These are phyloP conservation scores for Brenthis daphne DNA, from an alignment of 2,888 invertebrate genomes.

Conservation along the genomic window DNA sequence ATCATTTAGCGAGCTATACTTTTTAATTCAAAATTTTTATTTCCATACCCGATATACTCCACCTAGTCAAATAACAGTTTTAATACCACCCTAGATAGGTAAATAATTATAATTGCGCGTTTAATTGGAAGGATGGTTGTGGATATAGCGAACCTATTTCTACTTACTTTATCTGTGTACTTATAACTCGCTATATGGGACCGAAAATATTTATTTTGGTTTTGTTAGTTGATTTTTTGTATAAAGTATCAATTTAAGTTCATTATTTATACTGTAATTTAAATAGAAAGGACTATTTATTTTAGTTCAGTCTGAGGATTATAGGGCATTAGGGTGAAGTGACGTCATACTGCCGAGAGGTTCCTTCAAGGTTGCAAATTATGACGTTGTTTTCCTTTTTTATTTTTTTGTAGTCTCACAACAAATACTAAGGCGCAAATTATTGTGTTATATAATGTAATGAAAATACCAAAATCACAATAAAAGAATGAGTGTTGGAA, in stretches of 20 bases:
- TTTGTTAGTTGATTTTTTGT: slow-evolving; percentile 62
- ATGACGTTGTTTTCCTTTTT: slow-evolving; percentile 45
- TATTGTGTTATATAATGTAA: slow-evolving; percentile 65
- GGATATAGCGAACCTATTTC: slow-evolving; percentile 52
- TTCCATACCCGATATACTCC: slow-evolving; percentile 57
- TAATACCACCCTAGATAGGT: slow-evolving; percentile 71
- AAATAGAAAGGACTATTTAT: slow-evolving; percentile 75
- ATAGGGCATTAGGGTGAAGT: slow-evolving; percentile 61
- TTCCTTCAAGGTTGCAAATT: slow-evolving; percentile 14
- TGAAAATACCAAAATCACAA: slow-evolving; percentile 75
- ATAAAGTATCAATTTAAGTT: slow-evolving; percentile 73
- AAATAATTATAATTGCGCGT: slow-evolving; percentile 61
- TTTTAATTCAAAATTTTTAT: slow-evolving; percentile 14
- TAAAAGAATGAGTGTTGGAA: slow-evolving; percentile 83
- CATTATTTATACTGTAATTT: slow-evolving; percentile 74
- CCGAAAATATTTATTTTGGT: slow-evolving; percentile 52
- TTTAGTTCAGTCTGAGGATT: slow-evolving; percentile 61
- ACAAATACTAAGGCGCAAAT: slow-evolving; percentile 77
- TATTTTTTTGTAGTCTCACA: slow-evolving; percentile 74
- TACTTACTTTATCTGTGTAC: slow-evolving; percentile 31
- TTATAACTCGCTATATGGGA: slow-evolving; percentile 52
- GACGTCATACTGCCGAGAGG: slow-evolving; percentile 51
- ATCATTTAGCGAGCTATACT: slow-evolving; percentile 11
- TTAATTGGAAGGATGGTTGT: slow-evolving; percentile 67
- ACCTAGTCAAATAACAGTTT: slow-evolving; percentile 79